These are phyloP conservation scores for Myxocyprinus asiaticus DNA, from an alignment of 2,113 vertebrate genomes.

Conservation along the genomic window DNA sequence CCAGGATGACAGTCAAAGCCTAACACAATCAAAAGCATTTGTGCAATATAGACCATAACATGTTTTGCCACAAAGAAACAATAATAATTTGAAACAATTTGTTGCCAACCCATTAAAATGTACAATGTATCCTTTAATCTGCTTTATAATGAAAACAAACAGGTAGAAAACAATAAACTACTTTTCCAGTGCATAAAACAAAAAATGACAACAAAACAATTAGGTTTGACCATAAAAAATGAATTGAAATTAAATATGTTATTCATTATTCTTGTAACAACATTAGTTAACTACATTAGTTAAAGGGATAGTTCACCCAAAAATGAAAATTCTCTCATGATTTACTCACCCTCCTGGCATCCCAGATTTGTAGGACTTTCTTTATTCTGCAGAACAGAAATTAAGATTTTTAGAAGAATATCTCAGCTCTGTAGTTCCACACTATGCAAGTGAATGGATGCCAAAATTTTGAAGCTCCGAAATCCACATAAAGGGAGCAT, in stretches of 20 bases:
- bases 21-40: conserved; percentile 38
- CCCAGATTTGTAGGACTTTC: too few species aligned
- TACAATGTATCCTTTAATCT: not conserved
- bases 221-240: not conserved
- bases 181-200: conserved; percentile 26
- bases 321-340: too few species aligned
- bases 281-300: not conserved
- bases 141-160: conserved; percentile 28
- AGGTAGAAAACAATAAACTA: conserved; percentile 25
- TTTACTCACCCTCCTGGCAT: too few species aligned
- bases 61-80: conserved; percentile 29
- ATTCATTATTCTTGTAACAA: conserved; percentile 1
- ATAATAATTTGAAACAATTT: conserved; percentile 40
- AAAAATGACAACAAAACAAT: conserved; percentile 28
- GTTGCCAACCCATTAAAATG: conserved; percentile 31
- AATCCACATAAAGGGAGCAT: too few species aligned
- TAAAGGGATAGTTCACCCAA: too few species aligned
- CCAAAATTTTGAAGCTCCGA: too few species aligned
- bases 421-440: too few species aligned
- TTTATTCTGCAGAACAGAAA: too few species aligned
- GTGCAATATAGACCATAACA: conserved; percentile 32
- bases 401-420: too few species aligned
- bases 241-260: conserved; percentile 1
- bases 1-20: conserved; percentile 20
- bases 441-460: too few species aligned